These are phyloP conservation scores for Semibalanus balanoides DNA, from an alignment of 1,140 invertebrate species.

Conservation along the genomic window DNA sequence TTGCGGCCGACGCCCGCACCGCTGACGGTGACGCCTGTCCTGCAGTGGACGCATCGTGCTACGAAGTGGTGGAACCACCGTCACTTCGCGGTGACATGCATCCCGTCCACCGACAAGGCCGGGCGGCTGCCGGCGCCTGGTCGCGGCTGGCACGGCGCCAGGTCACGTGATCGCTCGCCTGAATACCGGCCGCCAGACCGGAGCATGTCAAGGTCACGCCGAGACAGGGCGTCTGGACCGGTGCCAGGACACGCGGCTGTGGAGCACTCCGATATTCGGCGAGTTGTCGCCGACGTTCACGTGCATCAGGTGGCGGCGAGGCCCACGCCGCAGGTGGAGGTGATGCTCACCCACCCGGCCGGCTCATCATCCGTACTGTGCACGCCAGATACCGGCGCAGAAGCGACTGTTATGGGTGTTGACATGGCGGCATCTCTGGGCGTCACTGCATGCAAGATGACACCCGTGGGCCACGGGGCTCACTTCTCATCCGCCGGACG, in stretches of 20 bases:
- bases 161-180: neutral
- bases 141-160: neutral
- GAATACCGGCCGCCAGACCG: neutral
- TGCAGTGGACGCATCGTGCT: neutral
- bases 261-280: neutral
- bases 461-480: neutral
- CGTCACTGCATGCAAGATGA: neutral
- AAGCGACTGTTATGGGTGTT: constrained; percentile 6
- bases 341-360: neutral
- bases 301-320: neutral
- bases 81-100: constrained; percentile 9
- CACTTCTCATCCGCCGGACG: no score
- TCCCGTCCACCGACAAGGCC: no score
- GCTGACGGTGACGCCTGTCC: neutral
- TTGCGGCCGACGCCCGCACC: constrained; percentile 3
- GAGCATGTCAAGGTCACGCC: neutral
- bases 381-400: constrained; percentile 9
- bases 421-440: constrained; percentile 5
- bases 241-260: no score
- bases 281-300: neutral
- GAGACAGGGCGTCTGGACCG: neutral
- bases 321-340: neutral
- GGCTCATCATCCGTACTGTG: neutral
- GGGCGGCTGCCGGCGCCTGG: no score
- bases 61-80: neutral